Evolutionary conservation across 2,113 vertebrate genomes (phyloP).

Genomic region (Scomber japonicus): DNA sequence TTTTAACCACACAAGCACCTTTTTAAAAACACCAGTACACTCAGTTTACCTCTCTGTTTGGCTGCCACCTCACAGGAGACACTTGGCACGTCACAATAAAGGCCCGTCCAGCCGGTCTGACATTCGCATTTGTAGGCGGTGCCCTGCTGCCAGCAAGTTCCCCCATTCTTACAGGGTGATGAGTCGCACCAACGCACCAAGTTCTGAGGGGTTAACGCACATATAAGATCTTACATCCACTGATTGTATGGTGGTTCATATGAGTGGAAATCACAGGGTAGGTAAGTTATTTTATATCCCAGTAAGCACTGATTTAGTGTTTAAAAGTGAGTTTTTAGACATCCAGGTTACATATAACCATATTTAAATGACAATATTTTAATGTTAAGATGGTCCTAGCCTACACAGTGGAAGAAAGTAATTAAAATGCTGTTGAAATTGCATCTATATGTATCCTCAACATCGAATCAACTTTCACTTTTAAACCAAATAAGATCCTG

Average conservation of each 20-base stretch:
- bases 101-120: conserved; percentile 92
- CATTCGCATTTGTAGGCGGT: conserved; percentile 93
- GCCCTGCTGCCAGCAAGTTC: conserved; percentile 92
- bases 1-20: neutral
- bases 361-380: neutral
- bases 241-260: neutral
- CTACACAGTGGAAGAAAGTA: too few species aligned
- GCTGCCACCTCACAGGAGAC: conserved; percentile 97
- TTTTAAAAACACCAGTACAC: too few species aligned
- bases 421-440: neutral
- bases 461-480: too few species aligned
- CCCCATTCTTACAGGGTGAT: conserved; percentile 93
- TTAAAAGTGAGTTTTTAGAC: too few species aligned
- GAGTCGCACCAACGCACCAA: conserved; percentile 95
- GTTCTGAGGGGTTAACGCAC: conserved; percentile 82
- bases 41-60: conserved; percentile 88
- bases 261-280: too few species aligned
- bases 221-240: neutral
- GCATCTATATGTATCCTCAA: too few species aligned
- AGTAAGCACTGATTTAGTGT: too few species aligned
- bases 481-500: too few species aligned
- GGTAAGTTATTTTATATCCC: neutral
- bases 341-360: too few species aligned
- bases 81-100: conserved; percentile 94
- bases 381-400: neutral